Evolutionary conservation across 2,888 invertebrate species (phyloP).

Genomic region (Dysmachus trigonus): DNA sequence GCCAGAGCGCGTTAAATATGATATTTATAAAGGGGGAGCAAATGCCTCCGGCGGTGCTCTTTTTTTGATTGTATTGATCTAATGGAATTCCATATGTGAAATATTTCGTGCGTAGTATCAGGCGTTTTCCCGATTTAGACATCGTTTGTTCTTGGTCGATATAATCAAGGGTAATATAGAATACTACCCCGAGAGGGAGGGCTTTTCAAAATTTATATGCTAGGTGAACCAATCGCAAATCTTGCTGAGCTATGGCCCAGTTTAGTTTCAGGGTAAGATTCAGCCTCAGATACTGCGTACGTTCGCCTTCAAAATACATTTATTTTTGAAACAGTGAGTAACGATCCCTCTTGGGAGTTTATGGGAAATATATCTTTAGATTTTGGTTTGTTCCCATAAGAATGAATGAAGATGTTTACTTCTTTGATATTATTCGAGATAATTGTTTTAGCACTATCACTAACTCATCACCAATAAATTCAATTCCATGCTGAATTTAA

Average conservation of each 20-base stretch:
- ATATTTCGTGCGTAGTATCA: neutral
- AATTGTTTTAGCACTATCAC: too few relatives aligned
- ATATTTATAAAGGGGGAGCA: neutral
- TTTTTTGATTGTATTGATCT: neutral
- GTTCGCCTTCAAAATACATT: too few relatives aligned
- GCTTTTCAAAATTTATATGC: neutral
- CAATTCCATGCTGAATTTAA: too few relatives aligned
- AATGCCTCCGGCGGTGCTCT: neutral
- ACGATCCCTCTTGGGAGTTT: too few relatives aligned
- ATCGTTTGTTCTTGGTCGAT: slow-evolving; percentile 3
- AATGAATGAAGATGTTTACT: too few relatives aligned
- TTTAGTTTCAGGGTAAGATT: neutral
- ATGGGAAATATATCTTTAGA: too few relatives aligned
- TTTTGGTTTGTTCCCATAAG: too few relatives aligned
- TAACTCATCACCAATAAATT: too few relatives aligned
- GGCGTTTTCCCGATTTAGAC: neutral
- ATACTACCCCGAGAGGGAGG: neutral
- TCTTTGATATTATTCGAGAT: too few relatives aligned
- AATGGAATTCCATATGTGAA: neutral
- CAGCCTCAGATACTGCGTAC: neutral
- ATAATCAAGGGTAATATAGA: slow-evolving; percentile 11
- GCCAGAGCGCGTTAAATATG: neutral
- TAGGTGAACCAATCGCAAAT: neutral
- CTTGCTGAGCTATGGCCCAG: neutral
- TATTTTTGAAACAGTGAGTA: too few relatives aligned